Evolutionary conservation across 1,140 invertebrate species (phyloP), one percentile per base, ranked within the genome.

Genomic region (Littorina saxatilis): DNA sequence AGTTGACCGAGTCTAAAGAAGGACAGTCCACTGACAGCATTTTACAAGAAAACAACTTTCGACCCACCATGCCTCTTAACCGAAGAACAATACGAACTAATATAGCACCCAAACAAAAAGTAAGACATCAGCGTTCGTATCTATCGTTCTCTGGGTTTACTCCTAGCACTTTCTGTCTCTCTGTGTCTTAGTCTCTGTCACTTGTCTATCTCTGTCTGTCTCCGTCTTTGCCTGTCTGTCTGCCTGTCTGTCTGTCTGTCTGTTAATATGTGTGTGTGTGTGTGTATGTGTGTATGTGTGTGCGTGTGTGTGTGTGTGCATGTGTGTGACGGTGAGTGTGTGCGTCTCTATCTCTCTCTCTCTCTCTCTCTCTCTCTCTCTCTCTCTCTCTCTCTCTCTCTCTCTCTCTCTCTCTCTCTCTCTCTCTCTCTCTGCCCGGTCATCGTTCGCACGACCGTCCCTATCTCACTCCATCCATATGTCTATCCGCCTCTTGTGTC

Each of bases 11-110:
- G 17, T 72, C 77, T 37, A 77, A 50, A 15, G 77, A 75, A 35
- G 77, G 82, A 7, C 40, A 15, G 2, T 61, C 11, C 2, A 55
- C 75, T n/a, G 47, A 17, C n/a, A 37, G 39, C n/a, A 27, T 74
- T 37, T 52, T 83, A n/a, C 79, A 82, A 79, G 83, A 80, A 32
- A 82, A 85, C 66, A 85, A 85, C 66, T 82, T 85, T 79, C 78
- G 83, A 29, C 83, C 83, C 13, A 70, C 79, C 35, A 82, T 85
- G 81, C 72, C 81, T 15, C 61, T 85, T 37, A 82, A 82, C 40
- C 74, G 81, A 50, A 37, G 83, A 40, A 82, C 83, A 32, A 68
- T 85, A n/a, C 55, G 81, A 47, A 85, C 83, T 11, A 85, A 85
- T 66, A 85, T 85, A 77, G 35, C 74, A 23, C 83, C 83, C 1